A percentile compares a stretch with the other conserved stretches of the same genome.
Evolutionary conservation across 2,113 vertebrate genomes (phyloP).

Genomic region (Scatophagus argus): DNA sequence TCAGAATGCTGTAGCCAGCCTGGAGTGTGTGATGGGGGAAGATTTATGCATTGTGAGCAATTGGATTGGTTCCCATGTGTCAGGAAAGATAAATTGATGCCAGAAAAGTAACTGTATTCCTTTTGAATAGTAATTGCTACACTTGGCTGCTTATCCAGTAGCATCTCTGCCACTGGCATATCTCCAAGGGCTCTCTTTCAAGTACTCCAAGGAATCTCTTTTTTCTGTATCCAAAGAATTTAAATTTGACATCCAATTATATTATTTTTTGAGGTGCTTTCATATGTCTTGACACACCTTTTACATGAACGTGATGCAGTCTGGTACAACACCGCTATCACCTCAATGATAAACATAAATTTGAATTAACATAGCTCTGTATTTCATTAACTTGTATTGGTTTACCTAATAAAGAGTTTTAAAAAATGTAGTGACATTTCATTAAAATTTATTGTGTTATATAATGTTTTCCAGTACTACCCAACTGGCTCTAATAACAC

Average conservation of each 20-base stretch:
- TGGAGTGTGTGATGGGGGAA: not conserved
- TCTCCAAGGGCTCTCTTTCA: conserved; percentile 29
- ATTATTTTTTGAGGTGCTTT: not conserved
- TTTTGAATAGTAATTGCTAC: conserved; percentile 52
- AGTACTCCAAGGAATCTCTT: conserved; percentile 10
- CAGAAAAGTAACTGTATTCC: conserved; percentile 36
- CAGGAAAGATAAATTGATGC: conserved; percentile 53
- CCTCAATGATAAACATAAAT: not conserved
- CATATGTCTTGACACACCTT: not conserved
- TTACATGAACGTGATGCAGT: not conserved
- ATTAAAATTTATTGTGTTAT: not conserved
- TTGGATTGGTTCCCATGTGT: conserved; percentile 40
- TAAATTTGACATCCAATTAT: not conserved
- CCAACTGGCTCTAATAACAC: not conserved
- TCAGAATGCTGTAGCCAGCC: conserved; percentile 13
- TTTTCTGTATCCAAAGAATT: conserved; percentile 6
- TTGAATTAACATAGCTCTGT: not conserved
- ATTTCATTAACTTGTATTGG: not conserved
- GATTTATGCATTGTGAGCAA: conserved; percentile 39
- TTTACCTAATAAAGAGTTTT: not conserved
- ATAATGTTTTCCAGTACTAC: not conserved
- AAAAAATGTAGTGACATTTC: not conserved
- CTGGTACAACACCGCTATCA: no score
- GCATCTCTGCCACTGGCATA: conserved; percentile 33
- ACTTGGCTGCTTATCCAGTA: conserved; percentile 42